Base-by-base conservation (phyloP, 2,113 vertebrate species). In the Cyanoramphus novaezelandiae region DNA sequence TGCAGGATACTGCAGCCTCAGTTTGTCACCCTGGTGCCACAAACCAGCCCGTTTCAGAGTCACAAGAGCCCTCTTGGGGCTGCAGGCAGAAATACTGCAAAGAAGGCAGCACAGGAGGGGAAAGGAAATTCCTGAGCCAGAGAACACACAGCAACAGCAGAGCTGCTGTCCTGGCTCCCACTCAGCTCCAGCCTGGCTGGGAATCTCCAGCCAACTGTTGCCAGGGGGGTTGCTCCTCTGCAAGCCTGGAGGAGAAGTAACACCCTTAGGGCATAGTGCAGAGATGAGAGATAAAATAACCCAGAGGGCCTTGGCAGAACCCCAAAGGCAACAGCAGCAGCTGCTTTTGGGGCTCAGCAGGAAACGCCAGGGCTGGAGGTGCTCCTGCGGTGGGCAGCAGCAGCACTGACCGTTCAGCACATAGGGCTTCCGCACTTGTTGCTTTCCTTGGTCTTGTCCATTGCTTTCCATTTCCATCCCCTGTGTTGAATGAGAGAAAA, bases 361-460 rank as follows among this genome's bases (percentile, higher is more conserved):
- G 49, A 80, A 57, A 41, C 0, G 28, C 49, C 37, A 35, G 8
- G 47, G 29, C 44, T 52, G 62, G 21, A 13, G n/a, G 37, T 1
- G 1, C 19, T 75, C 62, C 18, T 8, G 16, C 19, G 35, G 17
- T 53, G 9, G 47, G 13, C 33, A 39, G 64, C 39, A 43, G 75
- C 12, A 20, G 57, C 65, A 98, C 98, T 86, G 67, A 98, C 98
- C 98, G 0, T 96, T 97, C 76, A 98, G 63, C 70, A 98, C 98
- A 0, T 98, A 98, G 0, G 98, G 98, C 85, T 98, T 98, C 88
- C 93, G 86, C 47, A 98, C 94, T 6, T 96, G 69, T 52, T 86
- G 96, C 78, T 93, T 96, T 76, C 88, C 65, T 57, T 49, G 67
- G 9, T 71, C 50, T 2, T 8, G 19, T 60, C 28, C 33, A 1